A percentile compares a stretch with the other conserved stretches of the same genome.
phyloP scores from a whole-genome alignment of 35 echinoderm and acorn worm species.

The Lytechinus variegatus region DNA sequence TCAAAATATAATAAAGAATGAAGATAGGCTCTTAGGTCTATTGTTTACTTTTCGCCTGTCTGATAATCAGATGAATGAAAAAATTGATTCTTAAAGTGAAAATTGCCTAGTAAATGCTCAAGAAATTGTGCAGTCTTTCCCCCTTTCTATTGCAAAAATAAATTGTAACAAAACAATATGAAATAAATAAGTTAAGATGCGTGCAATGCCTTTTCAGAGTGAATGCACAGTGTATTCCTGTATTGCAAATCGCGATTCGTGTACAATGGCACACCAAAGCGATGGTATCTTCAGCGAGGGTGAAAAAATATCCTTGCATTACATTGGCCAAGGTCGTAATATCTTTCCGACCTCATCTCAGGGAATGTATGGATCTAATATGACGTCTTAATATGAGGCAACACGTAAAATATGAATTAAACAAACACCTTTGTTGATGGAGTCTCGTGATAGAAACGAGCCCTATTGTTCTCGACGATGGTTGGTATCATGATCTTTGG shows the following conservation, averaged over 20 bases:
- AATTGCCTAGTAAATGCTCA: no score
- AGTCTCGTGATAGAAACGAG: not conserved
- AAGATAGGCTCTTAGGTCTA: no score
- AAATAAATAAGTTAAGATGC: no score
- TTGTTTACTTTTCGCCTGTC: no score
- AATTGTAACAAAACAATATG: no score
- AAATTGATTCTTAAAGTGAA: no score
- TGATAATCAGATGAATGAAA: no score
- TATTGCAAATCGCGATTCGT: not conserved
- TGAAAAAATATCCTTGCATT: not conserved
- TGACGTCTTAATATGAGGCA: not conserved
- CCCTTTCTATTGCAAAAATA: no score
- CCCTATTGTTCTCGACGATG: not conserved
- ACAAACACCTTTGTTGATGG: slow-evolving; percentile 18
- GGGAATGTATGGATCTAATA: not conserved
- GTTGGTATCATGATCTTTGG: not conserved
- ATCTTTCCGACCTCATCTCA: not conserved
- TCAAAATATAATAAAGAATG: no score
- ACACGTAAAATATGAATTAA: not conserved
- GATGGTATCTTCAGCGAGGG: not conserved
- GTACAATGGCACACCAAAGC: not conserved
- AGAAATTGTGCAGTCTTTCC: no score
- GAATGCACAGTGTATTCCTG: no score
- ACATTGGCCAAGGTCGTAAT: not conserved
- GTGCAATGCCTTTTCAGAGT: no score